A percentile compares a stretch with the other conserved stretches of the same genome.
Evolutionary conservation across 2,113 vertebrate genomes (phyloP).

Genomic region (Pleuronectes platessa): DNA sequence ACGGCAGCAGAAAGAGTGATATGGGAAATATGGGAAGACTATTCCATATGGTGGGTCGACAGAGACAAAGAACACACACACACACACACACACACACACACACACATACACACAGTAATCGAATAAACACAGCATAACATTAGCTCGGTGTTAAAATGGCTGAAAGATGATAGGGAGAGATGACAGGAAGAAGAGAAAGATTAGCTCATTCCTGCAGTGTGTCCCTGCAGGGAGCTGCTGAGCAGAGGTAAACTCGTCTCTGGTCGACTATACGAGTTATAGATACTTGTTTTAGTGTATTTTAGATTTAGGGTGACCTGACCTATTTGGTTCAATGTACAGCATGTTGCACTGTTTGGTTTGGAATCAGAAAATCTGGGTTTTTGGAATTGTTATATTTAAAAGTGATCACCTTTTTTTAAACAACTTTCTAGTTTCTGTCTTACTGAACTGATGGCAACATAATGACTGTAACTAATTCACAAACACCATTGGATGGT

Average conservation of each 20-base stretch:
- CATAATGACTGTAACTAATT: not conserved
- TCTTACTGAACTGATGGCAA: no score
- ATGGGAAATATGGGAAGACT: slow-evolving; percentile 45
- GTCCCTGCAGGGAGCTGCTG: no score
- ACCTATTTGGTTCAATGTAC: no score
- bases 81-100: not conserved
- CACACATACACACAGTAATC: not conserved
- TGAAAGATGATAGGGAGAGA: not conserved
- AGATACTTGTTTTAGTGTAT: no score
- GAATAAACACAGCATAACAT: not conserved
- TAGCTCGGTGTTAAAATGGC: slow-evolving; percentile 2
- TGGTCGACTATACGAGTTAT: no score
- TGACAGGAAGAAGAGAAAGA: not conserved
- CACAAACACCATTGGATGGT: not conserved
- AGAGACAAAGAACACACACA: slow-evolving; percentile 1
- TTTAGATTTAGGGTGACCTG: no score
- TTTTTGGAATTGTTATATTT: not conserved
- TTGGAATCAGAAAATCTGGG: not conserved
- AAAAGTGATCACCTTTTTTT: no score
- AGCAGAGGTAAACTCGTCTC: no score
- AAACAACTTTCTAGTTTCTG: no score
- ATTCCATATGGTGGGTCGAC: slow-evolving; percentile 4
- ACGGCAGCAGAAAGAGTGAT: slow-evolving; percentile 46
- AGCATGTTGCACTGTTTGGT: no score
- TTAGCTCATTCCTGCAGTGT: no score